Evolutionary conservation across 2,797 vertebrate species (phyloP).

Genomic region (Natrix natrix): DNA sequence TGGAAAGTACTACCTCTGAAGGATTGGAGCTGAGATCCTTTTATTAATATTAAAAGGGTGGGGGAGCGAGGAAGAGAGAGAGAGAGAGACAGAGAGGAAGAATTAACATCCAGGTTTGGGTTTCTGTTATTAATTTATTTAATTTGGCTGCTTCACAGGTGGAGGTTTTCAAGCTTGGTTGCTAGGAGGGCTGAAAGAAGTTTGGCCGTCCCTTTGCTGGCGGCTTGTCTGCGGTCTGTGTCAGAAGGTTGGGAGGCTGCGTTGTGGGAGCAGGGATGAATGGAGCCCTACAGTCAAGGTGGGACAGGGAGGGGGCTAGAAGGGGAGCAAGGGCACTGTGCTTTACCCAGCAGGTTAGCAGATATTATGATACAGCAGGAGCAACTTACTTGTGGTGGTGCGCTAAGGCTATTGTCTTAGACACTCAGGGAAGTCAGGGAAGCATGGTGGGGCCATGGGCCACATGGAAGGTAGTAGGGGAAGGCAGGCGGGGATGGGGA

Average conservation of each 20-base stretch:
- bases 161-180: conserved; percentile 4
- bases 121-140: not conserved
- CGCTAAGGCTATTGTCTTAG: not conserved
- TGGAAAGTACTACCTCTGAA: not conserved
- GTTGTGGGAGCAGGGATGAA: conserved; percentile 32
- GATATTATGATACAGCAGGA: not conserved
- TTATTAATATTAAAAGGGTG: not conserved
- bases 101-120: not conserved
- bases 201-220: conserved; percentile 20
- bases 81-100: too few species aligned
- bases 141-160: conserved; percentile 21
- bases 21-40: not conserved
- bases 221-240: conserved; percentile 27
- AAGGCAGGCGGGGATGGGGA: not conserved
- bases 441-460: too few species aligned
- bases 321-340: not conserved
- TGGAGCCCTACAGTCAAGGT: conserved; percentile 7
- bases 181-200: conserved; percentile 4
- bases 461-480: too few species aligned
- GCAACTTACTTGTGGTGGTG: not conserved
- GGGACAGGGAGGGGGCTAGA: not conserved
- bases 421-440: too few species aligned
- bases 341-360: not conserved
- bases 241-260: conserved; percentile 33
- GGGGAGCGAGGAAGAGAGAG: too few species aligned